Percentiles rank a stretch among this genome's conserved stretches.
Evolutionary conservation across 2,113 vertebrate genomes (phyloP).

Genomic region (Ceyx melanurus): DNA sequence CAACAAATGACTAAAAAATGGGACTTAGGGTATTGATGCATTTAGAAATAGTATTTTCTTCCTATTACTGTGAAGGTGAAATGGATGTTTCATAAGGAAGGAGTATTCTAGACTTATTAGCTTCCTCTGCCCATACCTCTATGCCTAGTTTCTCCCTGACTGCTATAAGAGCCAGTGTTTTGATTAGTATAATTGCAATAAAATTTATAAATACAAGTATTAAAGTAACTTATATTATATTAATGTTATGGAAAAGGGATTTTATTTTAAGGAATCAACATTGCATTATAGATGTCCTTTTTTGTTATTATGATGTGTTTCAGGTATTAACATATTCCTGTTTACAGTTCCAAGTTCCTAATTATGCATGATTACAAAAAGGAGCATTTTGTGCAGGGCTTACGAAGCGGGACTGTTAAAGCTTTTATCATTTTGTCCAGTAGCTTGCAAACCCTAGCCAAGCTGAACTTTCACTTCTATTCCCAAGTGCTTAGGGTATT

Average conservation of each 20-base stretch:
- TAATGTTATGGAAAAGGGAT: not conserved
- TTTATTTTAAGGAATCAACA: not conserved
- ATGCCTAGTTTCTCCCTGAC: not conserved
- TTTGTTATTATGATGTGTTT: not conserved
- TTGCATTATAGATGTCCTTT: not conserved
- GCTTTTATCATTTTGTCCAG: not conserved
- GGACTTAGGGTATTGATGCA: conserved; percentile 36
- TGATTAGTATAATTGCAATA: not conserved
- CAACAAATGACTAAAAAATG: conserved; percentile 2
- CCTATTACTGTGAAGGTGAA: not conserved
- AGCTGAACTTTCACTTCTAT: not conserved
- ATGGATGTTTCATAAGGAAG: not conserved
- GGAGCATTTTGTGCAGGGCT: not conserved
- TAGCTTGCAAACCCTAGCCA: not conserved
- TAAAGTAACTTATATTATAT: not conserved
- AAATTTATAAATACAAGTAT: not conserved
- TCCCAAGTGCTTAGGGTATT: not conserved
- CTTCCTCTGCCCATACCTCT: not conserved
- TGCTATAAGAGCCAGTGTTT: not conserved
- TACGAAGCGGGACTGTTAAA: not conserved
- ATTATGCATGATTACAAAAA: not conserved
- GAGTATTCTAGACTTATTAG: not conserved
- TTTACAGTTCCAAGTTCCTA: not conserved
- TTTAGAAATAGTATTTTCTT: conserved; percentile 10
- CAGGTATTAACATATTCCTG: not conserved